Percentiles rank a stretch among this genome's conserved stretches.
phyloP scores from a whole-genome alignment of 2,888 invertebrate genomes.

The Watsonalla cultraria region DNA sequence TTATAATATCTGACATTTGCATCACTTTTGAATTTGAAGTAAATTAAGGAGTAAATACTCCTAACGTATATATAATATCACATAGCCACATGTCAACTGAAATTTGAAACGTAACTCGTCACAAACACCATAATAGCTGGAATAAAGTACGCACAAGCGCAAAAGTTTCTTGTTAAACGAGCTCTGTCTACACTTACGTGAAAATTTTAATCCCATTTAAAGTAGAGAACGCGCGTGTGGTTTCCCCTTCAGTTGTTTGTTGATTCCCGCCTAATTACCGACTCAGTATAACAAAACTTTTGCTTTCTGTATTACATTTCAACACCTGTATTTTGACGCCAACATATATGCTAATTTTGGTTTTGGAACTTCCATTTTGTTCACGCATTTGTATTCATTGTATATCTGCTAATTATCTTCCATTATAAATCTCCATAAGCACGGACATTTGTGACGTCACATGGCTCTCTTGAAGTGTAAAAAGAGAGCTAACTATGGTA shows the following conservation, averaged over 20 bases:
- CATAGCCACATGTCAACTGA: too few species aligned
- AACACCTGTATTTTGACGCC: slow-evolving; percentile 8
- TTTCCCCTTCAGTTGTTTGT: slow-evolving; percentile 21
- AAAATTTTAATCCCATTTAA: slow-evolving; percentile 23
- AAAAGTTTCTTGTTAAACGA: slow-evolving; percentile 6
- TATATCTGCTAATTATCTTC: too few species aligned
- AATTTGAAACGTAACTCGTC: too few species aligned
- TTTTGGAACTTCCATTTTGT: not conserved
- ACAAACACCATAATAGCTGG: not conserved
- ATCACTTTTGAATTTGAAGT: too few species aligned
- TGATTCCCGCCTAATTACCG: slow-evolving; percentile 27
- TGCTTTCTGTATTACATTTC: slow-evolving; percentile 13
- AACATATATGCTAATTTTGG: not conserved
- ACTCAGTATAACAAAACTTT: slow-evolving; percentile 17
- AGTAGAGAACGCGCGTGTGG: slow-evolving; percentile 12
- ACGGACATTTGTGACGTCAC: too few species aligned
- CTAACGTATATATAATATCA: too few species aligned
- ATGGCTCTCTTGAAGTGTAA: too few species aligned
- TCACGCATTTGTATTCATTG: not conserved
- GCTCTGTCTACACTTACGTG: slow-evolving; percentile 13
- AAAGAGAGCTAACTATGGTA: too few species aligned
- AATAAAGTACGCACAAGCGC: not conserved
- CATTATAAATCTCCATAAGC: too few species aligned
- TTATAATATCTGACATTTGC: too few species aligned
- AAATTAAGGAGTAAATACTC: too few species aligned